A percentile compares a stretch with the other conserved stretches of the same genome.
Evolutionary conservation across 2,797 vertebrate genomes (phyloP).

Genomic region (Liparis tanakae): DNA sequence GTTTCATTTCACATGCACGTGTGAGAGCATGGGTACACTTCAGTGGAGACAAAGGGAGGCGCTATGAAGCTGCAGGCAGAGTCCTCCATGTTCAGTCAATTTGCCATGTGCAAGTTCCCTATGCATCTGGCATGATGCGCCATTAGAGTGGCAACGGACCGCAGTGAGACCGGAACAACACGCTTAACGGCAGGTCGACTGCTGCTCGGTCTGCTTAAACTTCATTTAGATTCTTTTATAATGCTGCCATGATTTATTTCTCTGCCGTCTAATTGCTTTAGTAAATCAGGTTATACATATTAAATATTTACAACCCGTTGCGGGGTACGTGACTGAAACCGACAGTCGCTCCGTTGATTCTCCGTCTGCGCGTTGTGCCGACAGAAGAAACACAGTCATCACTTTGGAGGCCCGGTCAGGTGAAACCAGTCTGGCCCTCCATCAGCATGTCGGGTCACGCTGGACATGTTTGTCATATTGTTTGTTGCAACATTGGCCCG

Average conservation of each 20-base stretch:
- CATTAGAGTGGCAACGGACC: slow-evolving; percentile 26
- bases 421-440: background rate
- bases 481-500: slow-evolving; percentile 3
- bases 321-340: slow-evolving; percentile 17
- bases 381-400: background rate
- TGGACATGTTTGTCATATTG: background rate
- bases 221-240: slow-evolving; percentile 25
- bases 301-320: slow-evolving; percentile 20
- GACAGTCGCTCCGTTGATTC: slow-evolving; percentile 9
- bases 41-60: slow-evolving; percentile 11
- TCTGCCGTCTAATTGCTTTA: slow-evolving; percentile 31
- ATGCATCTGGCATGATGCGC: slow-evolving; percentile 35
- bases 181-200: slow-evolving; percentile 26
- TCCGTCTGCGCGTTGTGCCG: background rate
- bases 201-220: slow-evolving; percentile 21
- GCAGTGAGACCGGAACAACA: slow-evolving; percentile 23
- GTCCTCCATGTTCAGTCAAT: slow-evolving; percentile 7
- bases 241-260: slow-evolving; percentile 18
- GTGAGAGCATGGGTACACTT: background rate
- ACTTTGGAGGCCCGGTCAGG: slow-evolving; percentile 6
- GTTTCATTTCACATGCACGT: slow-evolving; percentile 32
- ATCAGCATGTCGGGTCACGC: background rate
- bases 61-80: background rate
- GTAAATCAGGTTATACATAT: slow-evolving; percentile 44
- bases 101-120: slow-evolving; percentile 22